phyloP scores from a whole-genome alignment of 2,113 vertebrate genomes.

The Halcyon malimbica region DNA sequence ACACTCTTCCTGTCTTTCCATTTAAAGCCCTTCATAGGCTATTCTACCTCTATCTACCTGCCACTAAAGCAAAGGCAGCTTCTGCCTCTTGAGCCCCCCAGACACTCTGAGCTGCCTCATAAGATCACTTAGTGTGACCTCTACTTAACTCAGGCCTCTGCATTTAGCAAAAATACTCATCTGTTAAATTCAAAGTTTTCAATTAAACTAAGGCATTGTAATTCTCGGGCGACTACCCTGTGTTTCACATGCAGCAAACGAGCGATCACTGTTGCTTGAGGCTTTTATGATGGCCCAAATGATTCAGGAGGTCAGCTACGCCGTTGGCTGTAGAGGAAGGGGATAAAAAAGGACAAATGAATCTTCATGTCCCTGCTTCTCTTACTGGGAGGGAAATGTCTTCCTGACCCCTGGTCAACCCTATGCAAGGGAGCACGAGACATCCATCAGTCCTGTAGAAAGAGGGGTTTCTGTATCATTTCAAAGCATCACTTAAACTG shows the following conservation, averaged over 20 bases:
- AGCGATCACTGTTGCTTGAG: neutral
- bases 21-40: neutral
- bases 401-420: neutral
- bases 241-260: constrained; percentile 45
- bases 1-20: neutral
- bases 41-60: neutral
- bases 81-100: neutral
- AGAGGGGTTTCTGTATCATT: neutral
- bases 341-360: constrained; percentile 16
- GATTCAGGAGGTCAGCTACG: constrained; percentile 12
- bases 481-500: neutral
- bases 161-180: neutral
- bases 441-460: neutral
- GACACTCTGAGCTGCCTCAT: neutral
- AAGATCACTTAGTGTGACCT: neutral
- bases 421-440: neutral
- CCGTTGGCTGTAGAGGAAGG: neutral
- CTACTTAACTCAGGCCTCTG: neutral
- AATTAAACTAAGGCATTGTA: constrained; percentile 14
- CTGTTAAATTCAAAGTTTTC: constrained; percentile 26
- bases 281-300: neutral
- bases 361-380: neutral
- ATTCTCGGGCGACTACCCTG: constrained; percentile 3
- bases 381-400: neutral
- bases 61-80: neutral